phyloP scores from a whole-genome alignment of 2,797 vertebrate genomes.

The Pseudomugil gertrudae region DNA sequence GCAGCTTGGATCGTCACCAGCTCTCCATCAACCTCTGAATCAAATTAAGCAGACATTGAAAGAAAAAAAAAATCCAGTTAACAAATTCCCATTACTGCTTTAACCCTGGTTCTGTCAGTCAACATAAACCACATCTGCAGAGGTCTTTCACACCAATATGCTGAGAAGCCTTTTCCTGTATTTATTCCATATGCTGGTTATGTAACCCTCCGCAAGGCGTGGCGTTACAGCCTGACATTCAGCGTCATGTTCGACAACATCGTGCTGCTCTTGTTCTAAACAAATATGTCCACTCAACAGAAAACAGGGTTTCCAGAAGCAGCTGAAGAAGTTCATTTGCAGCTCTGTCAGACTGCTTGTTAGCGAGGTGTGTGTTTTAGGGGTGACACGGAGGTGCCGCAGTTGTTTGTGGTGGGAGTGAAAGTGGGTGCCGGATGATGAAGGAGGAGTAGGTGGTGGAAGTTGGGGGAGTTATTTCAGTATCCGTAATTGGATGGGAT shows the following conservation, averaged over 20 bases:
- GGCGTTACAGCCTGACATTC: conserved; percentile 15
- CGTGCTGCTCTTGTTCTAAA: conserved; percentile 29
- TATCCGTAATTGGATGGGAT: conserved; percentile 65
- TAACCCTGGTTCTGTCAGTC: conserved; percentile 33
- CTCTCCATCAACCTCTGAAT: not conserved
- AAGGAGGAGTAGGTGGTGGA: conserved; percentile 33
- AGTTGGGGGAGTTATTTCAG: conserved; percentile 40
- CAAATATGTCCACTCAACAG: conserved; percentile 29
- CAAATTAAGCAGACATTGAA: not conserved
- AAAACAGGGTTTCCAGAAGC: conserved; percentile 47
- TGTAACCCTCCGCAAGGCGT: conserved; percentile 19
- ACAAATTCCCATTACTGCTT: conserved; percentile 36
- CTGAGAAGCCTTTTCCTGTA: conserved; percentile 21
- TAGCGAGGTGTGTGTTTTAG: conserved; percentile 62
- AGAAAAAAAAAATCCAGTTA: conserved; percentile 10
- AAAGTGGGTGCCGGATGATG: conserved; percentile 51
- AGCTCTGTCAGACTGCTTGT: conserved; percentile 68
- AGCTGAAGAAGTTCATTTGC: conserved; percentile 60
- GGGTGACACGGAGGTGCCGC: conserved; percentile 60
- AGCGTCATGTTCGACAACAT: conserved; percentile 3
- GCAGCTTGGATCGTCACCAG: not conserved
- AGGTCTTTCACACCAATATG: conserved; percentile 8
- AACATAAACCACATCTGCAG: conserved; percentile 17
- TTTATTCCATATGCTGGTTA: conserved; percentile 38
- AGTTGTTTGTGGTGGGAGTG: conserved; percentile 62